phyloP scores from a whole-genome alignment of 2,113 vertebrate genomes.

The Aramus guarauna region DNA sequence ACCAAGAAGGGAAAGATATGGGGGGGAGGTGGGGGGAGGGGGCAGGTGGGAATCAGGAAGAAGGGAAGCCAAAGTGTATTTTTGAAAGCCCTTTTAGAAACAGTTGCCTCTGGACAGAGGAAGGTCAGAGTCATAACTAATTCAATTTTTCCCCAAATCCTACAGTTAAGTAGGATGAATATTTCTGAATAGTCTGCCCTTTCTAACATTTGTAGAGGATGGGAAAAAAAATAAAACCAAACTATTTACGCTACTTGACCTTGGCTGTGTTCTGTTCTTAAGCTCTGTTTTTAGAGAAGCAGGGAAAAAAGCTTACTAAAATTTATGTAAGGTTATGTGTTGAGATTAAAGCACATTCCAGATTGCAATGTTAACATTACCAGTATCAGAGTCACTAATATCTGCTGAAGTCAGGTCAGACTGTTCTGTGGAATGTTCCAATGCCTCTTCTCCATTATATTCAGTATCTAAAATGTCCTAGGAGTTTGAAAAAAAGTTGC shows the following conservation, averaged over 20 bases:
- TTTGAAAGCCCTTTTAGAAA: background rate
- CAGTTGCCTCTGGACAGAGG: background rate
- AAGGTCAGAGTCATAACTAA: background rate
- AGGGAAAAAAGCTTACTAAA: background rate
- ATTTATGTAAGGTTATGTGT: background rate
- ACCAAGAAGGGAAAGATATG: background rate
- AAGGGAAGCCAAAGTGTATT: background rate
- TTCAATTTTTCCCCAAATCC: background rate
- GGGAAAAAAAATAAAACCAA: accelerated
- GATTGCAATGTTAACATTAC: background rate
- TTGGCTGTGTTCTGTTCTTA: background rate
- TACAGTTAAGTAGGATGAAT: background rate
- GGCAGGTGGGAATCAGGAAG: no score
- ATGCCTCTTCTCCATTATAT: background rate
- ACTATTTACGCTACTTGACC: background rate
- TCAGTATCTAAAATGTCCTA: background rate
- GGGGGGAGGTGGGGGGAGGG: accelerated
- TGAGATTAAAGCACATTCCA: background rate
- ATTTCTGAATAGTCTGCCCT: background rate
- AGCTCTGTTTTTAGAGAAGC: background rate
- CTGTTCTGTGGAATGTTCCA: background rate
- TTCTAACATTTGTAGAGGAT: background rate
- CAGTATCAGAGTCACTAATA: background rate
- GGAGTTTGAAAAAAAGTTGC: background rate
- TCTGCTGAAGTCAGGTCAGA: background rate